Percentiles rank a stretch among this genome's conserved stretches.
phyloP scores from a whole-genome alignment of 2,888 invertebrate genomes.

The Limnephilus lunatus region DNA sequence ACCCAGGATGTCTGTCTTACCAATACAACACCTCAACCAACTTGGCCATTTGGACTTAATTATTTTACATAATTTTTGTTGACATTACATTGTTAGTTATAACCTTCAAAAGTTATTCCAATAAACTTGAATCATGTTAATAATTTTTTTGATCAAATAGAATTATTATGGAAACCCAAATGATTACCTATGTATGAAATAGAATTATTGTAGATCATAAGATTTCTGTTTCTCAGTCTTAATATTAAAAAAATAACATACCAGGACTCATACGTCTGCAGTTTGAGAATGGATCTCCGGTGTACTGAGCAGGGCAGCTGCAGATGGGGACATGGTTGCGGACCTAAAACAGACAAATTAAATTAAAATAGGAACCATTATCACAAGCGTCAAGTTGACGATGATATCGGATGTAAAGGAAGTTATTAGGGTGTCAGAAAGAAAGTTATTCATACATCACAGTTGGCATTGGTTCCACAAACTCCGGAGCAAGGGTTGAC shows the following conservation, averaged over 20 bases:
- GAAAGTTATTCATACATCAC: constrained; percentile 77
- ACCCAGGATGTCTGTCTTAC: too few species aligned
- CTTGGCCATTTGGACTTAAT: too few species aligned
- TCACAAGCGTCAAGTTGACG: neutral
- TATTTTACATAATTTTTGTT: too few species aligned
- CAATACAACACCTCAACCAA: too few species aligned
- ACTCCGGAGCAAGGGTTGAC: constrained; percentile 87
- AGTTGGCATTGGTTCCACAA: constrained; percentile 87
- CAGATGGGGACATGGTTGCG: constrained; percentile 88
- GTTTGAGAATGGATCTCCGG: constrained; percentile 85
- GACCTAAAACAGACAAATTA: constrained; percentile 70
- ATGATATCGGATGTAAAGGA: neutral
- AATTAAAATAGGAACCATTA: too few species aligned
- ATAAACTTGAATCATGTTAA: too few species aligned
- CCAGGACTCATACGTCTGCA: constrained; percentile 88
- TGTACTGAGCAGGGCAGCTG: constrained; percentile 86
- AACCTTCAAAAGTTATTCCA: too few species aligned
- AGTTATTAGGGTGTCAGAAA: neutral
- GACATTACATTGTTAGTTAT: too few species aligned
- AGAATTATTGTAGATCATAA: too few species aligned
- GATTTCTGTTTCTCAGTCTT: neutral
- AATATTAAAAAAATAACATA: constrained; percentile 69
- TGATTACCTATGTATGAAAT: too few species aligned
- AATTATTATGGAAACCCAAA: too few species aligned
- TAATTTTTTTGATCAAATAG: too few species aligned